Base-by-base conservation (phyloP, 1,140 invertebrate genomes). In the Philopotamus ludificatus region DNA sequence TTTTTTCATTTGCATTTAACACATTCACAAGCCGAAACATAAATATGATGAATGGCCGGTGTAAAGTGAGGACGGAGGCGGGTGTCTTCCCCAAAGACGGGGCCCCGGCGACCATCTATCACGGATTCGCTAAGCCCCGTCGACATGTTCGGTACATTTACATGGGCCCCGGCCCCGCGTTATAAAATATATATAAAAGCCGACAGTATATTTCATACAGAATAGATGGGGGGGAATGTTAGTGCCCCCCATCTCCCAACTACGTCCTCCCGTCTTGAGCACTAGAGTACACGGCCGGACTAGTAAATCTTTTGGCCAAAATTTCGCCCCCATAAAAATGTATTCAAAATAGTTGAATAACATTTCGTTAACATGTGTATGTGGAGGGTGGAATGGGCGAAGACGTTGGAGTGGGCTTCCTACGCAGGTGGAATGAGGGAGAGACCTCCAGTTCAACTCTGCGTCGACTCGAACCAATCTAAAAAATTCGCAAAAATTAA, bases 1-100 rank as follows among this genome's bases (percentile, higher is more conserved):
- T 54, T 54, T 42, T 42, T 58, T 58, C 55, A 45, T 45, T 58
- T 58, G 55, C 55, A 58, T 58, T 58, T 58, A 44, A 58, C 55
- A 58, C 28, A 21, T 23, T 4, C n/a, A 45, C 23, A 18, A 18
- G 21, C 28, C 55, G 41, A 26, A 9, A 58, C 45, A 26, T 58
- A 58, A 58, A 58, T 42, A 58, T 58, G 55, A 58, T 39, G 34
- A 39, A 58, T 58, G 55, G 55, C 34, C 25, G 55, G 20, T 26
- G 16, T 58, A 58, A 58, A 58, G 28, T 15, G 26, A 25, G 41
- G 15, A 23, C 23, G 23, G 15, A 4, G 26, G 26, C n/a, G 39
- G 25, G 23, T 39, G n/a, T 55, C n/a, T 55, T 55, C 55, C 28
- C 12, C 28, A 47, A 47, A 47, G 44, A 47, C 44, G 44, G 44